Evolutionary conservation across 2,797 vertebrate species (phyloP), one percentile per base, ranked within the genome.

Genomic region (Apogon talboti): DNA sequence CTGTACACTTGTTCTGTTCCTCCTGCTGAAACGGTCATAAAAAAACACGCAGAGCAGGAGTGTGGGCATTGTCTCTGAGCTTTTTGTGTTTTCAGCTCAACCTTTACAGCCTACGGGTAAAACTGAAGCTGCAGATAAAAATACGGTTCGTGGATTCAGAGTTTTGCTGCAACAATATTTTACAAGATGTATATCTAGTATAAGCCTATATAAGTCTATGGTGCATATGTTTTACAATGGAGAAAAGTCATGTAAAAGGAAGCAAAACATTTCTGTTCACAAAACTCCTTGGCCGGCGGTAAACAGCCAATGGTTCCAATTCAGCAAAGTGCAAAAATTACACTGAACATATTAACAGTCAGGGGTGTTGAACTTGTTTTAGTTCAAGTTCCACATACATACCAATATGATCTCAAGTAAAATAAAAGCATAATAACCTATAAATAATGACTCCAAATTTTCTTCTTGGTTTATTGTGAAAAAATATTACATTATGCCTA

Each of bases 81-180:
- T 24, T 30, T 50, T 50, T 61, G 19, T 41, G 47, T 68, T 71
- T 70, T 71, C 12, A 69, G 50, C 43, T 46, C 53, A 57, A 41
- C 13, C 53, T 61, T 53, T 55, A 45, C 54, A 56, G 51, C 51
- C 53, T 42, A 18, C 47, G 42, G 45, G 24, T 11, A 58, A 53
- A 47, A 19, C 18, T 46, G 12, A 41, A 38, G 44, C 42, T 68
- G 41, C 13, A 8, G 21, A 64, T 37, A 4, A 40, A 60, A 30
- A 64, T 35, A 68, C 16, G 47, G 15, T 58, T 42, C 40, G n/a
- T 15, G 6, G 19, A 24, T 51, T 19, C 15, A 7, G 15, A 35
- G 35, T 56, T 53, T 52, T 55, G 24, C 46, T 28, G 16, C 24
- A 45, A 45, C 13, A 13, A 21, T 42, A 21, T 52, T 35, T 44